A percentile compares a stretch with the other conserved stretches of the same genome.
Evolutionary conservation across 2,888 invertebrate species (phyloP).

Genomic region (Chloroclystis v-ata): DNA sequence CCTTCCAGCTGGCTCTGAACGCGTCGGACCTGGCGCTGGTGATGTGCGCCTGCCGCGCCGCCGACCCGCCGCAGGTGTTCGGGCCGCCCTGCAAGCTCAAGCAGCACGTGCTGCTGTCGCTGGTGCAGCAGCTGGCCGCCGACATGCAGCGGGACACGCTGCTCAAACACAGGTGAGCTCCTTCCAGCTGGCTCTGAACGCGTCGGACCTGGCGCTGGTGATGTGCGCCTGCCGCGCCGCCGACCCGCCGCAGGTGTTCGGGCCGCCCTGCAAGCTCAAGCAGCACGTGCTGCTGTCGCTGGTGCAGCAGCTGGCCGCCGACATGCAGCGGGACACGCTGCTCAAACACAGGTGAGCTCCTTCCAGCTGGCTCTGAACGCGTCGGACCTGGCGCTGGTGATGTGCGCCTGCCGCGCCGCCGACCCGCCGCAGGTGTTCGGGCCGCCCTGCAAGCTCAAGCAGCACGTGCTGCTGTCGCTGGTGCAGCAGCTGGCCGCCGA

Average conservation of each 20-base stretch:
- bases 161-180: conserved; percentile 68
- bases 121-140: conserved; percentile 95
- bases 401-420: conserved; percentile 90
- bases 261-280: conserved; percentile 83
- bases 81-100: conserved; percentile 83
- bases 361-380: conserved; percentile 94
- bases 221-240: conserved; percentile 92
- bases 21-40: conserved; percentile 93
- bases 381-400: conserved; percentile 90
- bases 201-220: conserved; percentile 91
- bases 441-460: conserved; percentile 84
- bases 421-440: conserved; percentile 88
- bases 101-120: conserved; percentile 93
- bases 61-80: conserved; percentile 89
- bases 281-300: conserved; percentile 95
- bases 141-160: conserved; percentile 88
- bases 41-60: conserved; percentile 90
- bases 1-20: conserved; percentile 92
- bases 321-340: conserved; percentile 86
- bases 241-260: conserved; percentile 88
- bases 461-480: conserved; percentile 93
- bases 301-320: conserved; percentile 95
- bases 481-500: conserved; percentile 96
- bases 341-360: conserved; percentile 68
- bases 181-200: conserved; percentile 92